Evolutionary conservation across 2,113 vertebrate species (phyloP), one percentile per base, ranked within the genome.

Genomic region (Pionites leucogaster): DNA sequence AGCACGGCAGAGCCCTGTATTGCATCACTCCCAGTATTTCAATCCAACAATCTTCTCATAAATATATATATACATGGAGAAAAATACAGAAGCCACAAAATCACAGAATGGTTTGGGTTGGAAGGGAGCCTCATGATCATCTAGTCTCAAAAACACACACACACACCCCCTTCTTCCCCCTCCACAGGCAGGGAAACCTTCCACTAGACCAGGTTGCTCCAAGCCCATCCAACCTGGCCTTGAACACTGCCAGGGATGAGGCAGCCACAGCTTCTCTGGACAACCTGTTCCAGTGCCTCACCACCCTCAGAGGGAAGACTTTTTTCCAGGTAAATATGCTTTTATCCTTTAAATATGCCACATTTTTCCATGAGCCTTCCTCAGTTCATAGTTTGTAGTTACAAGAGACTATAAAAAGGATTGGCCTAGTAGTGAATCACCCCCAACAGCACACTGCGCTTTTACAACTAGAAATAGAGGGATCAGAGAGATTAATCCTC

Each of bases 391-490:
- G 46, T 47, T 22, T 47, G 47, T 53, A 82, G 63, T 82, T 93
- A 95, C 77, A 94, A 91, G 65, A 90, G 86, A 94, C 82, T 92
- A 76, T 72, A 86, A 89, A 37, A 79, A 83, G 70, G 86, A 91
- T 33, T 91, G 83, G 82, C 76, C 29, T 79, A 86, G 47, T 29
- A 62, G 52, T 35, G 44, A 95, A 82, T 94, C 88, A 91, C 67
- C 67, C 86, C 79, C 86, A 76, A 39, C 17, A 92, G 67, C 62
- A 84, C 44, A 55, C 41, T 79, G 88, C 0, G 35, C 81, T 93
- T 87, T 94, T 94, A 91, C 92, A 94, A 94, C 93, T 91, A 92
- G 96, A 96, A 96, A 96, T 93, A 96, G 83, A 94, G n/a, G 63
- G 93, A 92, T 96, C 88, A 95, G 88, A 79, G 88, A 95, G 83